Conservation (phyloP, 2,888 invertebrate genomes). For the Caenorhabditis plicata region DNA sequence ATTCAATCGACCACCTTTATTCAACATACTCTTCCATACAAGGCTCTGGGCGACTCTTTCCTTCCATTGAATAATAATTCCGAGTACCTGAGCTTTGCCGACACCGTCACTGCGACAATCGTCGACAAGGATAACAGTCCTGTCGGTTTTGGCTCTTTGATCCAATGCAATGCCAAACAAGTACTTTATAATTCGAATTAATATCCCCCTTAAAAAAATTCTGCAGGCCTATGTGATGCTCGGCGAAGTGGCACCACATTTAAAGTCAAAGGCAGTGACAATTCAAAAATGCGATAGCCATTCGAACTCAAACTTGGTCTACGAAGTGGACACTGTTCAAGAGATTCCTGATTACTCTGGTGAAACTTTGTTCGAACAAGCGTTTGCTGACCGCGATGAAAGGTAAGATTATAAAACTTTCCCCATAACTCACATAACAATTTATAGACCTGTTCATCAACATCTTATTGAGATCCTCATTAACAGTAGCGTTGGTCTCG, state of each 20-base stretch:
- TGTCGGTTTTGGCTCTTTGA: constrained; percentile 57
- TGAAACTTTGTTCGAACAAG: constrained; percentile 34
- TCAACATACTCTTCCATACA: constrained; percentile 41
- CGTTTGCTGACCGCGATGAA: constrained; percentile 29
- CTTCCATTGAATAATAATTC: constrained; percentile 61
- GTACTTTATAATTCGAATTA: constrained; percentile 14
- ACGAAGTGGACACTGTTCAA: constrained; percentile 29
- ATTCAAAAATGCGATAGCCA: constrained; percentile 39
- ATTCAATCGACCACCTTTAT: too few species aligned
- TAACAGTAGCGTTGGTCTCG: constrained; percentile 44
- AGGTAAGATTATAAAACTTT: constrained; percentile 29
- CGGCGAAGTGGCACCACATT: constrained; percentile 49
- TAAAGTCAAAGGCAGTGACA: constrained; percentile 46
- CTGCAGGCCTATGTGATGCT: constrained; percentile 57
- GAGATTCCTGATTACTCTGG: constrained; percentile 24
- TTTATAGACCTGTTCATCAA: constrained; percentile 35
- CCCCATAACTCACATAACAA: too few species aligned
- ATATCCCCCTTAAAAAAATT: not conserved
- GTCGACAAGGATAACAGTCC: constrained; percentile 42
- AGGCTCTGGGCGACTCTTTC: constrained; percentile 47
- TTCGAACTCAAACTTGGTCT: constrained; percentile 32
- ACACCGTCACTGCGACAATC: constrained; percentile 48
- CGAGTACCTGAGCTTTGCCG: constrained; percentile 41
- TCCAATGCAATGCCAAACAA: constrained; percentile 48
- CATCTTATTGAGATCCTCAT: constrained; percentile 40